Evolutionary conservation across 2,888 invertebrate genomes (phyloP).

Genomic region (Fragum whitleyi): DNA sequence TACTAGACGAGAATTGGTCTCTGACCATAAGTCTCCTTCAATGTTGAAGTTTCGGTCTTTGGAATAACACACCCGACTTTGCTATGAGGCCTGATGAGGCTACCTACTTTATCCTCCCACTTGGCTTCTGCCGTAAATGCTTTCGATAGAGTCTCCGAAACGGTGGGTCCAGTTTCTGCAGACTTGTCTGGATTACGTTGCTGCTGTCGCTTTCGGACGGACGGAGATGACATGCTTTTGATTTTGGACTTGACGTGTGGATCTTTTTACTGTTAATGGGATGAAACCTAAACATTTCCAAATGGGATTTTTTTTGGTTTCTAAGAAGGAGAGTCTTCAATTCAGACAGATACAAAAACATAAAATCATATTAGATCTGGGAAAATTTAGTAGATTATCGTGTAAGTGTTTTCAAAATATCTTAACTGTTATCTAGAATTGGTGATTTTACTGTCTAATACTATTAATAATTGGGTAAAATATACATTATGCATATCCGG

Average conservation of each 20-base stretch:
- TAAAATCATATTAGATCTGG: no score
- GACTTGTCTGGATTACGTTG: slow-evolving; percentile 50
- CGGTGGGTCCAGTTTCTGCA: slow-evolving; percentile 46
- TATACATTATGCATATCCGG: slow-evolving; percentile 2
- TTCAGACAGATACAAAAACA: not conserved
- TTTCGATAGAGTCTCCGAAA: slow-evolving; percentile 63
- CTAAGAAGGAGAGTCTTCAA: not conserved
- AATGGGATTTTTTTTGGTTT: not conserved
- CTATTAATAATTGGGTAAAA: no score
- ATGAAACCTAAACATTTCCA: not conserved
- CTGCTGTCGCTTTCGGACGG: not conserved
- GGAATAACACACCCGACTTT: no score
- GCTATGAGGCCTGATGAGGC: no score
- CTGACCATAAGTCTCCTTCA: no score
- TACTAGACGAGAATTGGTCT: no score
- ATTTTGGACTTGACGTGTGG: not conserved
- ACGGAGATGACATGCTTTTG: not conserved
- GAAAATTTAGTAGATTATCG: no score
- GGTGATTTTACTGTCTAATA: no score
- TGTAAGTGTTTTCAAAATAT: no score
- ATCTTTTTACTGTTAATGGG: not conserved
- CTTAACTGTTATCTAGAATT: no score
- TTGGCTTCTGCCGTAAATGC: slow-evolving; percentile 70
- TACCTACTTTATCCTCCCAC: slow-evolving; percentile 75
- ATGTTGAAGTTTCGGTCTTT: no score